phyloP scores from a whole-genome alignment of 2,113 vertebrate genomes.

The Gymnocephalus cernua region DNA sequence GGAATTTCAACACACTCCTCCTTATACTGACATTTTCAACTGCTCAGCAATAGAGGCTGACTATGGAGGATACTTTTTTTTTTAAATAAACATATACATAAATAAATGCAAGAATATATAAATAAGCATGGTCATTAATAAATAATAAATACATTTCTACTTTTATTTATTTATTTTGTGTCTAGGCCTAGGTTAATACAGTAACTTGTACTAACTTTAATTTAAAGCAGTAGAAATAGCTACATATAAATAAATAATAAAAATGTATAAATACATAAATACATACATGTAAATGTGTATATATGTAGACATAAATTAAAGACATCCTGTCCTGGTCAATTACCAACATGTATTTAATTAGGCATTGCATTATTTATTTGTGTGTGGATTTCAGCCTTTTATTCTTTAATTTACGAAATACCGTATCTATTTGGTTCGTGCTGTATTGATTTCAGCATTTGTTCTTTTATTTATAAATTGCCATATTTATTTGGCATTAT shows the following conservation, averaged over 20 bases:
- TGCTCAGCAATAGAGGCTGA: not conserved
- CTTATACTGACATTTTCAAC: constrained; percentile 16
- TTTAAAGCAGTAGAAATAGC: not conserved
- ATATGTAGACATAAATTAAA: not conserved
- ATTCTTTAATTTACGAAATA: no score
- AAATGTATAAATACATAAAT: not conserved
- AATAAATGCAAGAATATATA: not conserved
- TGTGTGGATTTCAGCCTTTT: not conserved
- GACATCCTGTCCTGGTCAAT: not conserved
- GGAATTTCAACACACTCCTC: constrained; percentile 16
- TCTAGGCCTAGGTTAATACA: not conserved
- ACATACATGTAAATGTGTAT: not conserved
- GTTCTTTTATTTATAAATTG: no score
- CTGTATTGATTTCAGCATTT: not conserved
- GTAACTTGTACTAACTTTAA: no score
- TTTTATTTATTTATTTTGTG: not conserved
- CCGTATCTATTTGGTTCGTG: no score
- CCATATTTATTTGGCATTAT: not conserved
- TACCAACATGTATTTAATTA: not conserved
- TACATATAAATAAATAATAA: not conserved
- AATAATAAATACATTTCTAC: no score
- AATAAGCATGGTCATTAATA: not conserved
- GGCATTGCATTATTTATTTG: not conserved
- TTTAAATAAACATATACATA: not conserved
- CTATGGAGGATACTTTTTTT: no score